Percentiles rank a stretch among this genome's conserved stretches.
These are phyloP conservation scores for Helleia helle DNA, from an alignment of 2,888 invertebrate species.

Conservation along the genomic window DNA sequence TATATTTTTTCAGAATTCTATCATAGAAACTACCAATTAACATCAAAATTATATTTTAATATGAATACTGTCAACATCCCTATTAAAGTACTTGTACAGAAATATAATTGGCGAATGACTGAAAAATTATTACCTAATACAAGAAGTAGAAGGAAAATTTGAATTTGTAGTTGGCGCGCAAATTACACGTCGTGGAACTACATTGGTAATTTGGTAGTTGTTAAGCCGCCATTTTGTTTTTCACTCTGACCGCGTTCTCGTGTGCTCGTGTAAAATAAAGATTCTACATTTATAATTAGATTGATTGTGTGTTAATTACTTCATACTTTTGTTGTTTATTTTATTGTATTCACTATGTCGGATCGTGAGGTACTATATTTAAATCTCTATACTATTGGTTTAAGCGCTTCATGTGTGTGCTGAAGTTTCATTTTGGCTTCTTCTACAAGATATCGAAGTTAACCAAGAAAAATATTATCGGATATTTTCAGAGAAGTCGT, in stretches of 20 bases:
- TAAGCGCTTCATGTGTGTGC: constrained; percentile 43
- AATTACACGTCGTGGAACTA: constrained; percentile 1
- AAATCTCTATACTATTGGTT: constrained; percentile 28
- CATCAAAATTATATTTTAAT: too few species aligned
- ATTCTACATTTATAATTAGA: constrained; percentile 43
- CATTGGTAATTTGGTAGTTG: constrained; percentile 2
- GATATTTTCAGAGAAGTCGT: constrained; percentile 63
- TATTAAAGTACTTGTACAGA: too few species aligned
- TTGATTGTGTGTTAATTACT: constrained; percentile 38
- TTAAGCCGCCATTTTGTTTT: constrained; percentile 28
- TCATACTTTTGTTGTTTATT: constrained; percentile 33
- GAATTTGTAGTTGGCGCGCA: not conserved
- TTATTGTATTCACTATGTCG: constrained; percentile 48
- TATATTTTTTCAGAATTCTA: too few species aligned
- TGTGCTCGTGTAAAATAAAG: constrained; percentile 35
- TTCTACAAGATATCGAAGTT: constrained; percentile 1
- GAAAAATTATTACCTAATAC: not conserved
- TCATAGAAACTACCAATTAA: too few species aligned
- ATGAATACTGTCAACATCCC: too few species aligned
- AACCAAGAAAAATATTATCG: constrained; percentile 10
- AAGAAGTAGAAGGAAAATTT: not conserved
- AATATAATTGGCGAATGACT: too few species aligned
- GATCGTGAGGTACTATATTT: constrained; percentile 68
- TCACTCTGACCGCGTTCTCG: constrained; percentile 24
- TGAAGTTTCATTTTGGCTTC: constrained; percentile 31